Conservation (phyloP, 2,113 vertebrate genomes). For the Poeciliopsis turrubarensis region DNA sequence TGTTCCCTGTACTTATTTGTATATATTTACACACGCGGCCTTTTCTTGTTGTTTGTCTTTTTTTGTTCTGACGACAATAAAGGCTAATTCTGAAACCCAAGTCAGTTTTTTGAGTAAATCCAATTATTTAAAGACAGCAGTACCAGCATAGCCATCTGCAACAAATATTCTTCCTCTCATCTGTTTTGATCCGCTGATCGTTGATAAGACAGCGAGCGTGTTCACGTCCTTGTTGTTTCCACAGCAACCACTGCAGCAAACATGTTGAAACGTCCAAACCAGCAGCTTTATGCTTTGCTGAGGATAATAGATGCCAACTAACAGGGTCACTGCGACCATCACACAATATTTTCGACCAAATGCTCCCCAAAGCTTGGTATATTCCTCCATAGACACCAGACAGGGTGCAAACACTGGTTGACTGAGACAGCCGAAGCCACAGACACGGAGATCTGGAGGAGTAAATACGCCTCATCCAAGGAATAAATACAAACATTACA, state of each 20-base stretch:
- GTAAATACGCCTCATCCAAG: conserved; percentile 30
- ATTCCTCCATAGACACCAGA: conserved; percentile 45
- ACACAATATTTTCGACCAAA: conserved; percentile 1
- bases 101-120: not conserved
- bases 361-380: conserved; percentile 43
- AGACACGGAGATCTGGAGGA: conserved; percentile 5
- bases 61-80: no score
- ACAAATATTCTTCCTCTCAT: not conserved
- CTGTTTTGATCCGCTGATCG: conserved; percentile 15
- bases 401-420: conserved; percentile 45
- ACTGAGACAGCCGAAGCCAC: conserved; percentile 50
- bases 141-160: not conserved
- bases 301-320: not conserved
- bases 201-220: conserved; percentile 4
- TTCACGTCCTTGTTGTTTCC: conserved; percentile 45
- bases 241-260: conserved; percentile 49
- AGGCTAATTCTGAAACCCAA: no score
- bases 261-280: conserved; percentile 8
- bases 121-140: not conserved
- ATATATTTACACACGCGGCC: no score
- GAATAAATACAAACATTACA: conserved; percentile 45
- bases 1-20: no score
- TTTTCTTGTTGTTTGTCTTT: no score
- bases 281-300: not conserved
- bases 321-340: conserved; percentile 1